Evolutionary conservation across 2,888 invertebrate species (phyloP), one percentile per base, ranked within the genome.

Genomic region (Stenodema calcarata): DNA sequence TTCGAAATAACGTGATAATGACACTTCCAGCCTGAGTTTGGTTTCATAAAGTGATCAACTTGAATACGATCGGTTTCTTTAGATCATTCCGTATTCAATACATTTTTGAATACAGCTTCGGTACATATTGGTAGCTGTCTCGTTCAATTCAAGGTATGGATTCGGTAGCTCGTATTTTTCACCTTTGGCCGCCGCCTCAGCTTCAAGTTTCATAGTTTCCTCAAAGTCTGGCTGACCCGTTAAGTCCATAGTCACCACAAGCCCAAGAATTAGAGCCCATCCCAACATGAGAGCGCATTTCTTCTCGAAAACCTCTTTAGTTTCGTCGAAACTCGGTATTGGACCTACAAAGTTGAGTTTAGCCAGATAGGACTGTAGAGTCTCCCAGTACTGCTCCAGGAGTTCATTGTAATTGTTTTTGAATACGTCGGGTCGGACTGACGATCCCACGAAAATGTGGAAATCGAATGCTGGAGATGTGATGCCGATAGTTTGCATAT

Each of bases 391-490:
- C 12, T 11, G 12, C 28, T 3, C 3, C 6, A 83, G n/a, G n/a
- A 83, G 18, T n/a, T 83, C 41, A 12, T 42, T 30, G 50, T 23
- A 75, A 18, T 85, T 44, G 23, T 47, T 16, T 41, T 76, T 28
- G 30, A 16, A 16, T 1, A 85, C 75, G 0, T 73, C 73, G 0
- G 44, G 47, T n/a, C 35, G 23, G 12, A 73, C 76, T 7, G 50
- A 47, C 12, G 85, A 41, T 14, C 28, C 41, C 9, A 85, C n/a
- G 23, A 85, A 73, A 3, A 75, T 2, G 12, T 42, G 27, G 41
- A 85, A 50, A 35, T 85, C 85, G 18, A 11, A 35, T 18, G 44
- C 85, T n/a, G 54, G 76, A n/a, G 47, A n/a, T n/a, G 30, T 14
- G 28, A 50, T 14, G 54, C 1, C 76, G n/a, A 50, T 0, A 47